Base-by-base conservation (phyloP, 1,140 invertebrate genomes). In the Drosophila bifasciata region DNA sequence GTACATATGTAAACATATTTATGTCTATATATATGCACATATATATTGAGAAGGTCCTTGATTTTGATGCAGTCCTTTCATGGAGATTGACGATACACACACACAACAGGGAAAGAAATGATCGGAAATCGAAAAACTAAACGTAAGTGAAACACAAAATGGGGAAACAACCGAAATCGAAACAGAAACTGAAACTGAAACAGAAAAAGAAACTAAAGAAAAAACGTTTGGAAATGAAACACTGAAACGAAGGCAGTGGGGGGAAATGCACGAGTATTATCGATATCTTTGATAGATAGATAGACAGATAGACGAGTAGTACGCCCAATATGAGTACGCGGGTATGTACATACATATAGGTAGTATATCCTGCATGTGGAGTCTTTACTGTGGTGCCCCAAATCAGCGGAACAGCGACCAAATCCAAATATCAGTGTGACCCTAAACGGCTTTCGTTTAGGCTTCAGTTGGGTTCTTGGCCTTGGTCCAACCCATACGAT, bases 1-100 rank as follows among this genome's bases (percentile, higher is more conserved):
- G 58, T 50, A 39, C 23, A 57, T 23, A 53, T 55, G 7, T 21
- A 57, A 45, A 45, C 7, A 25, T 7, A 25, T 44, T 16, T 15
- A 46, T 36, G 28, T 43, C 15, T 46, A 53, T 46, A 66, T 16
- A 32, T 17, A 39, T 51, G 21, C 19, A 36, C 32, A 56, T 51
- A 19, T 56, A 52, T 75, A 74, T 77, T 77, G 74, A 77, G 74
- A 77, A 68, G 74, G 74, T 62, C 74, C 74, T 77, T 77, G 74
- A 62, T 77, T 50, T 77, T 75, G 32, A 58, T 62, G 55, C 63
- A 76, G 62, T 68, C 66, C 32, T 36, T 36, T 11, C 32, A 36
- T 36, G 11, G 11, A 36, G 1, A 36, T 13, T 36, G 32, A 56
- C 53, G 59, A 64, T 64, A 74, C 70, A 73, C 71, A 74, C 41